Conservation (phyloP, 1,140 invertebrate genomes). For the Dysdera silvatica region DNA sequence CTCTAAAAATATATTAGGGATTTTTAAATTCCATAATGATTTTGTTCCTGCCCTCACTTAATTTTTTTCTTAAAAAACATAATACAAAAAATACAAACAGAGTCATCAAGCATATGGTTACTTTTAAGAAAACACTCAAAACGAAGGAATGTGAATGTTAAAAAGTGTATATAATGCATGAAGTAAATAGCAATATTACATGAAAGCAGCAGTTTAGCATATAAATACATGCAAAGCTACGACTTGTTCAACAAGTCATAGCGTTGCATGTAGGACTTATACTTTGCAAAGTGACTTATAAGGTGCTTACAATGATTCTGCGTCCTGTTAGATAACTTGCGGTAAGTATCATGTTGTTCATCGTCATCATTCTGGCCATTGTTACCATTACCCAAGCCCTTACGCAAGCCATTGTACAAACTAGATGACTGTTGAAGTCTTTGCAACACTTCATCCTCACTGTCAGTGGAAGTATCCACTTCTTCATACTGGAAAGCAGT, state of each 20-base stretch:
- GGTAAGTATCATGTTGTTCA: conserved; percentile 18
- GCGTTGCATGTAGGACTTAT: too few species aligned
- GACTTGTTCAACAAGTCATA: neutral
- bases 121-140: too few species aligned
- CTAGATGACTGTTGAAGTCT: conserved; percentile 49
- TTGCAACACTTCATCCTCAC: conserved; percentile 64
- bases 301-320: neutral
- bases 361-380: conserved; percentile 10
- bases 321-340: neutral
- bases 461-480: conserved; percentile 60
- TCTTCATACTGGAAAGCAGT: conserved; percentile 53
- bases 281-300: neutral
- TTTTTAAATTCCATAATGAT: too few species aligned
- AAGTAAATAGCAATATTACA: neutral
- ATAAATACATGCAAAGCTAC: too few species aligned
- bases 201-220: neutral
- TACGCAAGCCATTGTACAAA: conserved; percentile 33
- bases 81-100: too few species aligned
- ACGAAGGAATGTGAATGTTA: too few species aligned
- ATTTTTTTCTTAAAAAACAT: too few species aligned
- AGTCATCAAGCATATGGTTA: too few species aligned
- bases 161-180: too few species aligned
- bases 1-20: too few species aligned
- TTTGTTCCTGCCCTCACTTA: too few species aligned
- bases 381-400: conserved; percentile 13